Base-by-base conservation (phyloP, 64 coral and sea anemone species). In the Montipora cactus region DNA sequence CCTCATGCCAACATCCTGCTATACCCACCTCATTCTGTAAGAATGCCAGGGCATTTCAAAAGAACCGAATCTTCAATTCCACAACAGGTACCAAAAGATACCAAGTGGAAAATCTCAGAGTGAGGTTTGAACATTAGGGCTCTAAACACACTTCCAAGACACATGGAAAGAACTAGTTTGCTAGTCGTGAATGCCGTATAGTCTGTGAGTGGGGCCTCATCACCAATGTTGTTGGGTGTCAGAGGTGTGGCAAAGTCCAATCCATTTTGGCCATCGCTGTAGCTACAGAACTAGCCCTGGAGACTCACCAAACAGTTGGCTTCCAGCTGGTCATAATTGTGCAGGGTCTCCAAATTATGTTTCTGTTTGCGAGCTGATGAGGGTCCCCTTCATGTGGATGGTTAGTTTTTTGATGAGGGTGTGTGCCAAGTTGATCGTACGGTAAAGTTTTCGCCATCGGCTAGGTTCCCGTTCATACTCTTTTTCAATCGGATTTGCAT, bases 351-450 rank as follows among this genome's bases (percentile, higher is more conserved):
- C 0, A 92, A 20, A 58, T 37, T 4, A 92, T 1, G 55, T 80
- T 47, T 87, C 75, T 19, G 57, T 87, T 16, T 87, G 59, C 0
- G 44, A 12, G 23, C 37, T 93, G 44, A 87, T 87, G 46, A 93
- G 45, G 58, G 74, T 57, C 11, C 91, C 91, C 15, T 93, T 93
- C 10, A 93, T 69, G 2, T 69, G 45, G 11, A 69, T 3, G 10
- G 58, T 70, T 11, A 79, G 5, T 44, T 87, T 75, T 46, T 79
- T 87, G 59, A 87, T 87, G 0, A 87, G 4, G 8, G 74, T 87
- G 74, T 87, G 62, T 5, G 61, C 9, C 75, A 87, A 16, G 28
- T 87, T 87, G 20, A 19, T 37, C 37, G 37, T 37, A 37, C 37
- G 2, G 37, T 37, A 37, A 37, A 37, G 37, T 37, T 37, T 37